phyloP scores from a whole-genome alignment of 2,888 invertebrate genomes.

The Dusona sp. region DNA sequence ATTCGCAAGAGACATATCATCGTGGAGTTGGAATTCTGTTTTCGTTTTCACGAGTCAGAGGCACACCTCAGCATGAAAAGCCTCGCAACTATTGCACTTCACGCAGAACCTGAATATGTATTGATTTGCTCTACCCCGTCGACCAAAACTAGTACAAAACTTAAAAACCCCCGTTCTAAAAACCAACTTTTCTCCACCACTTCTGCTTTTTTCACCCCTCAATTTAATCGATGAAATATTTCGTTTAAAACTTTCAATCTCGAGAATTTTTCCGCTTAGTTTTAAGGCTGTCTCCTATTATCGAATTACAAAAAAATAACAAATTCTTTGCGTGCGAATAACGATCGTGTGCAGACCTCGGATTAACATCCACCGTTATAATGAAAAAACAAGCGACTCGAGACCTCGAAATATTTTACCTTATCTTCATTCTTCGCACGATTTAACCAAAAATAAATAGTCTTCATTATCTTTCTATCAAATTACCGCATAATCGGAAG shows the following conservation, averaged over 20 bases:
- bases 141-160: slow-evolving; percentile 4
- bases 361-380: slow-evolving; percentile 4
- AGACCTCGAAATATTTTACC: slow-evolving; percentile 37
- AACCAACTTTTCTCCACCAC: slow-evolving; percentile 1
- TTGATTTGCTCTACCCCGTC: slow-evolving; percentile 67
- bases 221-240: slow-evolving; percentile 11
- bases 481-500: background rate
- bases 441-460: slow-evolving; percentile 14
- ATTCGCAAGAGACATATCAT: slow-evolving; percentile 31
- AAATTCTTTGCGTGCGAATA: slow-evolving; percentile 27
- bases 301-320: slow-evolving; percentile 10
- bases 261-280: background rate
- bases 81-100: slow-evolving; percentile 32
- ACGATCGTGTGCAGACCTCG: slow-evolving; percentile 28
- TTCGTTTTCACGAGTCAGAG: background rate
- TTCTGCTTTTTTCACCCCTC: background rate
- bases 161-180: background rate
- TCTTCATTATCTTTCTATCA: slow-evolving; percentile 9
- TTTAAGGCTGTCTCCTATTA: background rate
- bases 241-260: background rate
- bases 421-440: background rate
- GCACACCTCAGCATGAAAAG: slow-evolving; percentile 3
- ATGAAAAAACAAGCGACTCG: background rate
- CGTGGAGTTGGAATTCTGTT: slow-evolving; percentile 16
- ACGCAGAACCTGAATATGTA: slow-evolving; percentile 68